Evolutionary conservation across 2,797 vertebrate species (phyloP), one percentile per base, ranked within the genome.

Genomic region (Siniperca undulata): DNA sequence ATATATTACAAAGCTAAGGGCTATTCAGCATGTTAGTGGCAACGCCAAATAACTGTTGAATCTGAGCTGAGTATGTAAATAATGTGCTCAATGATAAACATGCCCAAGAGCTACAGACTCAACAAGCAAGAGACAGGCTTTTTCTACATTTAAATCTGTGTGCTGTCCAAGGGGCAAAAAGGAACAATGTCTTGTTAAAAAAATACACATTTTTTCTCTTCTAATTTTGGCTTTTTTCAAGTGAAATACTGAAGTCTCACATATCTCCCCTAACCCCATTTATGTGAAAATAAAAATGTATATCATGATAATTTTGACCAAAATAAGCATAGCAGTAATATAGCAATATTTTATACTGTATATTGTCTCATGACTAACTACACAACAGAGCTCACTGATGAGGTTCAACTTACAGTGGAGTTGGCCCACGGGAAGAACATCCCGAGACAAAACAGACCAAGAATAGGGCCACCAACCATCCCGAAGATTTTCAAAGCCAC

Each of bases 401-500:
- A 48, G 1, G 30, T 61, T 50, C 0, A 20, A 96, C 97, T 97
- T 92, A 98, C 97, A 6, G 69, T 86, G 53, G 96, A 93, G 86
- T 98, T 99, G 86, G 97, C 97, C 91, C 96, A 97, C 0, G 97
- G 97, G 83, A 97, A 97, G 88, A 99, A 96, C 89, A 99, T 97
- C 72, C 98, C 98, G 62, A 99, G 95, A 85, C 96, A 86, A 93
- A 99, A 99, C 27, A 97, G 74, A 8, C 97, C 97, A 0, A 99
- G 90, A 52, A 98, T 92, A 0, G 98, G 98, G 0, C 98, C 98
- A 0, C 98, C 98, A 0, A 99, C 95, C 96, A 99, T 97, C 81
- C 98, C 98, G 0, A 99, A 99, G 92, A 99, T 97, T 89, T 98
- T 98, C 83, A 99, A 86, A 64, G 97, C 97, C 0, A 97, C 97